These are phyloP conservation scores for Adelosebastes latens DNA, from an alignment of 2,797 vertebrate genomes.

Conservation along the genomic window DNA sequence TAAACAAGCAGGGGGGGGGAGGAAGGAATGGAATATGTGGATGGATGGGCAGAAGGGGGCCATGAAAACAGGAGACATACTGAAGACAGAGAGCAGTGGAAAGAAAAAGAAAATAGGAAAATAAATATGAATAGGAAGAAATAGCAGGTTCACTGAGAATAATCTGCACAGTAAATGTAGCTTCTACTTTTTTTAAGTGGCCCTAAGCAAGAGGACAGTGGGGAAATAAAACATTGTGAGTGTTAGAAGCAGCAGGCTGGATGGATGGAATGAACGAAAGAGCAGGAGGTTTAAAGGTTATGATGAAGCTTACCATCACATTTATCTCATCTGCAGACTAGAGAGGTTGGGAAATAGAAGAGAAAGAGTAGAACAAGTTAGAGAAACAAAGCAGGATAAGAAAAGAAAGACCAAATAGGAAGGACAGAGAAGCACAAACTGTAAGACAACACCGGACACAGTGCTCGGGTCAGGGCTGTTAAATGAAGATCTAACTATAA, in stretches of 20 bases:
- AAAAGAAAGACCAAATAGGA: not conserved
- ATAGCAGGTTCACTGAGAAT: conserved; percentile 1
- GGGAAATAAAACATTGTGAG: not conserved
- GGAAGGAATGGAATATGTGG: not conserved
- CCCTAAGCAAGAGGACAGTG: not conserved
- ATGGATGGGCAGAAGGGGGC: not conserved
- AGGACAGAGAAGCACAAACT: not conserved
- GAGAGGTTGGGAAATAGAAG: conserved; percentile 6
- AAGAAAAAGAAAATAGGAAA: not conserved
- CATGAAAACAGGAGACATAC: not conserved
- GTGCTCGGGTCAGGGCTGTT: not conserved
- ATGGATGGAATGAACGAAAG: conserved; percentile 5
- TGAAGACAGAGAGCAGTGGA: not conserved
- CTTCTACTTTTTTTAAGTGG: not conserved
- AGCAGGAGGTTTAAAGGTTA: conserved; percentile 11
- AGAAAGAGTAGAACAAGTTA: not conserved
- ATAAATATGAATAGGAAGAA: not conserved
- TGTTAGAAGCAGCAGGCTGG: not conserved
- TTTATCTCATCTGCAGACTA: conserved; percentile 75
- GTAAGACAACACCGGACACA: not conserved
- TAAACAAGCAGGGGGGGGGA: too few species aligned
- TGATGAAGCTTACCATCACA: conserved; percentile 68
- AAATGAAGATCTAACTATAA: not conserved
- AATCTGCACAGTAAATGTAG: not conserved
- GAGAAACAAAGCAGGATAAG: conserved; percentile 16